These are phyloP conservation scores for Gortyna flavago DNA, from an alignment of 2,888 invertebrate genomes.

Conservation along the genomic window DNA sequence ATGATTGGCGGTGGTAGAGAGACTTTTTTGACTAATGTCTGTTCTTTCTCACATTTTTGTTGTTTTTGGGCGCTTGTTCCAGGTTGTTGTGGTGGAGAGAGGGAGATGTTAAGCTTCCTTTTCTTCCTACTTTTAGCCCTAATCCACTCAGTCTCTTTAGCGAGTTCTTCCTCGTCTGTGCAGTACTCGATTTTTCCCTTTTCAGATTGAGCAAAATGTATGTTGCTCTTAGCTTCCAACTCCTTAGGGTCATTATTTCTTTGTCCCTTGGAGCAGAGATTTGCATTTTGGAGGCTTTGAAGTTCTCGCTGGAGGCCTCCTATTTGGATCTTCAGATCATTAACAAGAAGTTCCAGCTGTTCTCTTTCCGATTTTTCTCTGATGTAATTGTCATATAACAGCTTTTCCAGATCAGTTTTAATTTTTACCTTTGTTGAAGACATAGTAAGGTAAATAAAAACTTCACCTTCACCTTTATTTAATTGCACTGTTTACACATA, in stretches of 20 bases:
- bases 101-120: not conserved
- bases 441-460: no score
- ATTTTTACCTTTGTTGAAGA: no score
- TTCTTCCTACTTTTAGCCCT: no score
- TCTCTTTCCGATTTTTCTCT: no score
- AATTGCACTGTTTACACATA: no score
- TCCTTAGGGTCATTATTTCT: not conserved
- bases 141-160: not conserved
- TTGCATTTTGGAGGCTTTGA: no score
- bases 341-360: no score
- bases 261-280: not conserved
- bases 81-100: not conserved
- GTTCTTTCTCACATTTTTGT: not conserved
- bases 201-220: not conserved
- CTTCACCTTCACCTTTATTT: no score
- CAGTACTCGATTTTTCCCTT: not conserved
- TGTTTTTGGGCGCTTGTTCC: not conserved
- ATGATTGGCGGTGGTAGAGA: not conserved
- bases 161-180: not conserved
- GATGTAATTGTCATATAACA: no score
- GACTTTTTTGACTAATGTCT: not conserved
- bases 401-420: no score
- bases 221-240: not conserved
- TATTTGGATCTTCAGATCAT: no score
- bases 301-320: no score